A percentile compares a stretch with the other conserved stretches of the same genome.
phyloP scores from a whole-genome alignment of 1,140 invertebrate species.

The Gyrodactylus salaris region DNA sequence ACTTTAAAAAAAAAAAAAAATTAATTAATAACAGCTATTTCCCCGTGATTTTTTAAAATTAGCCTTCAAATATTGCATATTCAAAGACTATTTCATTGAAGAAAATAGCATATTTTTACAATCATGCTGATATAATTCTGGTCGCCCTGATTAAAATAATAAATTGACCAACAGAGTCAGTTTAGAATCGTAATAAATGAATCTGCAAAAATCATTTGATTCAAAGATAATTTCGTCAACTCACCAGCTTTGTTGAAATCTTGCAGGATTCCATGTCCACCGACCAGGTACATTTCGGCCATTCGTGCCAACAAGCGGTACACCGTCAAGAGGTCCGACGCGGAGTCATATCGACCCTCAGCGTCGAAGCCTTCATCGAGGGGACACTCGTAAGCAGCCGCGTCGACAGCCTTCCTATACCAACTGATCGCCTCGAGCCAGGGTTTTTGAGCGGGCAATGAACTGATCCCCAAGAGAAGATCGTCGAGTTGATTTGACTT shows the following conservation, averaged over 20 bases:
- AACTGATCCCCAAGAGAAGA: background rate
- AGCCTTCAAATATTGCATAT: too few species aligned
- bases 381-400: constrained; percentile 11
- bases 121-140: too few species aligned
- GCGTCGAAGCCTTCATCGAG: constrained; percentile 11
- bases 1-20: too few species aligned
- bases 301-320: constrained; percentile 23
- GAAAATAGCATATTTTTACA: too few species aligned
- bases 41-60: too few species aligned
- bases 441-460: background rate
- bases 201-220: background rate
- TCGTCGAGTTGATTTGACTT: too few species aligned
- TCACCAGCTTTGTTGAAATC: constrained; percentile 7
- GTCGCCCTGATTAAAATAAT: too few species aligned
- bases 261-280: constrained; percentile 20
- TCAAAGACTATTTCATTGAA: too few species aligned
- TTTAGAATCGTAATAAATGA: background rate
- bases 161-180: too few species aligned
- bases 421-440: constrained; percentile 19
- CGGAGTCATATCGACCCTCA: constrained; percentile 19
- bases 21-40: too few species aligned
- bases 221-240: background rate
- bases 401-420: constrained; percentile 20
- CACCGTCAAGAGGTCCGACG: constrained; percentile 16
- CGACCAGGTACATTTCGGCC: constrained; percentile 22